Conservation (phyloP, 1,140 invertebrate genomes). For the Cotesia typhae region DNA sequence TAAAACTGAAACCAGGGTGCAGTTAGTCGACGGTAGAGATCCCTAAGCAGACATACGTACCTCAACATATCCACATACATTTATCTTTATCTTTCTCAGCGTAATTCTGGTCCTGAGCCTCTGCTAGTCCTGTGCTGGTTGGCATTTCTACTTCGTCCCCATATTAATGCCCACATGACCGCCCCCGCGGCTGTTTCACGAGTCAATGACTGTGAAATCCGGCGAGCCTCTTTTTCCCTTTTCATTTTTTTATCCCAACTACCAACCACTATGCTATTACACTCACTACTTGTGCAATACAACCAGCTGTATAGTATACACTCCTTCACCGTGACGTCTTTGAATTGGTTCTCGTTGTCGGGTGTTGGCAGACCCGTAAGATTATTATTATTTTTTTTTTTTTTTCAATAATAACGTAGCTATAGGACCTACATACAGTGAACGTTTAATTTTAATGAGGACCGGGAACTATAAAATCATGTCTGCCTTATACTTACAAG, state of each 20-base stretch:
- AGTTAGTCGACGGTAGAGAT: background rate
- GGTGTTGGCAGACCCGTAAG: conserved; percentile 2
- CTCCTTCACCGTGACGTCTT: conserved; percentile 6
- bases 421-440: too few relatives aligned
- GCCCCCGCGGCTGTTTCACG: conserved; percentile 46
- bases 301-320: conserved; percentile 2
- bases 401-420: background rate
- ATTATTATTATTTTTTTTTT: background rate
- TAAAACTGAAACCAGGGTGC: too few relatives aligned
- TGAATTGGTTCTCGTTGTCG: conserved; percentile 4
- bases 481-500: background rate
- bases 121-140: background rate
- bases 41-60: conserved; percentile 8
- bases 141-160: conserved; percentile 24
- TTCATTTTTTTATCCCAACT: conserved; percentile 30
- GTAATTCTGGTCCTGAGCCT: conserved; percentile 13
- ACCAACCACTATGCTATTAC: too few relatives aligned
- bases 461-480: background rate
- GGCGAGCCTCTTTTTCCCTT: conserved; percentile 42
- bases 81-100: conserved; percentile 25
- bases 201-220: conserved; percentile 54
- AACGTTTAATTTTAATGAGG: too few relatives aligned
- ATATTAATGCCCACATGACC: conserved; percentile 43
- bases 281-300: conserved; percentile 11
- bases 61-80: conserved; percentile 1